Percentiles rank a stretch among this genome's conserved stretches.
These are phyloP conservation scores for Macrochelys suwanniensis DNA, from an alignment of 2,797 vertebrate genomes.

Conservation along the genomic window DNA sequence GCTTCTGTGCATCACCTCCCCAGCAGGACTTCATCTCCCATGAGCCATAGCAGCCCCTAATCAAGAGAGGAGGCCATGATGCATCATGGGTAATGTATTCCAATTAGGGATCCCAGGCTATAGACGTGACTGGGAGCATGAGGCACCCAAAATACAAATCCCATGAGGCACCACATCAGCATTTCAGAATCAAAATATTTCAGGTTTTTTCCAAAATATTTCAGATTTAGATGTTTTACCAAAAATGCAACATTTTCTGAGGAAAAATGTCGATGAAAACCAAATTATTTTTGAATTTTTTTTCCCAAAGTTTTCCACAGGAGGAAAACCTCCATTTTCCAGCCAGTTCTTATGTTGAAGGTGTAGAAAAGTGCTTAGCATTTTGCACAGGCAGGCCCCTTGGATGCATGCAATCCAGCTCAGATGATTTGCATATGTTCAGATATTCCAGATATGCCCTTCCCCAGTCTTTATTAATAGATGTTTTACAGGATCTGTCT, in stretches of 20 bases:
- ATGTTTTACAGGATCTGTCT: slow-evolving; percentile 27
- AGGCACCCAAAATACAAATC: neutral
- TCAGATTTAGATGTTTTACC: neutral
- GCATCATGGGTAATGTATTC: neutral
- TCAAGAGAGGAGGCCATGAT: neutral
- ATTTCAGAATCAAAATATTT: neutral
- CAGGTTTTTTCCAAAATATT: neutral
- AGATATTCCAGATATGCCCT: slow-evolving; percentile 24
- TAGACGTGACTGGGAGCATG: accelerated
- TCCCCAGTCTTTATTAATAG: neutral
- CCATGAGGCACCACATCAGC: accelerated
- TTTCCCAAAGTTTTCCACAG: neutral
- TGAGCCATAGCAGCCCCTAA: accelerated
- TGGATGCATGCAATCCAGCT: neutral
- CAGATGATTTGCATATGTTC: neutral
- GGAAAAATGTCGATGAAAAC: neutral
- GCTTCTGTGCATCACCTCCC: neutral
- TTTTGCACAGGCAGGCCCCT: neutral
- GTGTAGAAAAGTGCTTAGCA: neutral
- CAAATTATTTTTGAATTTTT: neutral
- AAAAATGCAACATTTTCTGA: neutral
- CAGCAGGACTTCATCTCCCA: neutral
- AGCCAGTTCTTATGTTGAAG: neutral
- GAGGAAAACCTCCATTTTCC: neutral
- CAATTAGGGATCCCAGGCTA: no score